A percentile compares a stretch with the other conserved stretches of the same genome.
These are phyloP conservation scores for Pseudolaguvia tuberculata DNA, from an alignment of 2,113 vertebrate species.

Conservation along the genomic window DNA sequence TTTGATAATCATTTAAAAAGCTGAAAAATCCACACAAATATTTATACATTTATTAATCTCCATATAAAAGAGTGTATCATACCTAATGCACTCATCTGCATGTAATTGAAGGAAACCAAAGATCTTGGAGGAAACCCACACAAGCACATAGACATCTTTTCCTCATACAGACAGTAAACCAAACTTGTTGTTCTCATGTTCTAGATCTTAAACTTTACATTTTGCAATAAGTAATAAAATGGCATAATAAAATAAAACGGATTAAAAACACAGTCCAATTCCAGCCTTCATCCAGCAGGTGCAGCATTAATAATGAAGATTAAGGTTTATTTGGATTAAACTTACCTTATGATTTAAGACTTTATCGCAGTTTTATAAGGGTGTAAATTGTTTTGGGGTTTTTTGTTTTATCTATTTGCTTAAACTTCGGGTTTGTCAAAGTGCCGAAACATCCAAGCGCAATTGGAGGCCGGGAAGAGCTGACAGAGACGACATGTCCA, in stretches of 20 bases:
- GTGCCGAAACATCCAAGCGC: constrained; percentile 8
- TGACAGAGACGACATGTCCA: constrained; percentile 26
- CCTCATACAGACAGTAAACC: not conserved
- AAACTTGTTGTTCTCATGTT: too few relatives aligned
- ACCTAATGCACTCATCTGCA: not conserved
- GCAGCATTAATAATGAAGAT: not conserved
- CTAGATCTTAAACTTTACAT: too few relatives aligned
- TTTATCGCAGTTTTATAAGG: constrained; percentile 8
- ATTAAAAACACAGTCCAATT: not conserved
- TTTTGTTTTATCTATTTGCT: not conserved
- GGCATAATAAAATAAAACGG: not conserved
- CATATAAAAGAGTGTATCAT: not conserved
- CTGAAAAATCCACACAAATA: not conserved
- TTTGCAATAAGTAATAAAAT: too few relatives aligned
- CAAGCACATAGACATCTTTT: not conserved
- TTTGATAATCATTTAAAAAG: too few relatives aligned
- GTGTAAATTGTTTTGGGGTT: not conserved
- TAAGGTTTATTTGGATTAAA: not conserved
- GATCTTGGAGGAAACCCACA: not conserved
- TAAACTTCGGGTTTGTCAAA: constrained; percentile 8
- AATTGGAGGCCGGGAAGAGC: constrained; percentile 14
- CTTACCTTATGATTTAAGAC: constrained; percentile 35
- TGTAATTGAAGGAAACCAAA: not conserved
- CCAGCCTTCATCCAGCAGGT: not conserved
- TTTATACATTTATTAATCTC: not conserved